phyloP scores from a whole-genome alignment of 2,113 vertebrate species.

The Donacobius atricapilla region DNA sequence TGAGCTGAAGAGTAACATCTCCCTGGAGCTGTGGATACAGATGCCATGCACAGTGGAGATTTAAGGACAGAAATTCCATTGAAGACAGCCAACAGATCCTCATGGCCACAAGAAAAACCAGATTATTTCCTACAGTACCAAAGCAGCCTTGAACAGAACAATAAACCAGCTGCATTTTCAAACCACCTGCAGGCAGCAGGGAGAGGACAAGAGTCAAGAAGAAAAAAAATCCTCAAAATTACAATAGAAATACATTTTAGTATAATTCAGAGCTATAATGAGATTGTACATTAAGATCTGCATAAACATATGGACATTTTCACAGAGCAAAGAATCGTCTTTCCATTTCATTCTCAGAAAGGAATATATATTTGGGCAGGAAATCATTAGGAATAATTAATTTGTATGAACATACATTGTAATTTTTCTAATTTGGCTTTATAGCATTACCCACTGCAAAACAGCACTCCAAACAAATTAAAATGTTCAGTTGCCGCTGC shows the following conservation, averaged over 20 bases:
- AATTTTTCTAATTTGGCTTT: conserved; percentile 1
- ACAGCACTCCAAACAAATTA: neutral
- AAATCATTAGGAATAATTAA: conserved; percentile 29
- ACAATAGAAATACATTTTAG: neutral
- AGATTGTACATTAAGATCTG: neutral
- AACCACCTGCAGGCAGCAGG: neutral
- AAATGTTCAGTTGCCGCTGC: neutral
- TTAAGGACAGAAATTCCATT: neutral
- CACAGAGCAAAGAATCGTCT: neutral
- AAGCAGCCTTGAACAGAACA: neutral
- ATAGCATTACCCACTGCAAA: neutral
- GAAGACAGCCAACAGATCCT: neutral
- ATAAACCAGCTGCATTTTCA: neutral
- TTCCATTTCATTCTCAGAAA: neutral
- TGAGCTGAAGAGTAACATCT: neutral
- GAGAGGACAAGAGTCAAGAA: neutral
- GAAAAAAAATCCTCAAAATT: neutral
- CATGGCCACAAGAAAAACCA: neutral
- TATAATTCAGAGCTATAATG: neutral
- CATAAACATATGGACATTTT: neutral
- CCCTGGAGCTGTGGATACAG: neutral
- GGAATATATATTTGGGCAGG: neutral
- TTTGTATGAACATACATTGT: neutral
- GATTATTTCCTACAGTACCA: neutral
- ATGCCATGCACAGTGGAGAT: neutral